Conservation (phyloP, 2,888 invertebrate genomes). For the Coelinius sp. region DNA sequence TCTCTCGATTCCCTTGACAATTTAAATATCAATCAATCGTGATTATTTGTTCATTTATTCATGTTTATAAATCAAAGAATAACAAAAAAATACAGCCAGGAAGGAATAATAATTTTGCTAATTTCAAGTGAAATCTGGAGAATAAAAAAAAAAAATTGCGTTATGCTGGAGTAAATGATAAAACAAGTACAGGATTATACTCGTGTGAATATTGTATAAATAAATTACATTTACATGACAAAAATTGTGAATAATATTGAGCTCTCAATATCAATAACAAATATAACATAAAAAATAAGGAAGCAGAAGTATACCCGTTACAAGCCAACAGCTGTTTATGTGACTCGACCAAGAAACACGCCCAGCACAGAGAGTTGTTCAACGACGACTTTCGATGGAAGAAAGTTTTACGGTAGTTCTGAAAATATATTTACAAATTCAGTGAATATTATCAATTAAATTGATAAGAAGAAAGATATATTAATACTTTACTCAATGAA, state of each 20-base stretch:
- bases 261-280: background rate
- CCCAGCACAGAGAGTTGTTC: slow-evolving; percentile 40
- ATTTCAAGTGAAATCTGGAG: background rate
- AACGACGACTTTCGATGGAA: slow-evolving; percentile 43
- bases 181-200: no score
- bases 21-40: no score
- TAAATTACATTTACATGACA: no score
- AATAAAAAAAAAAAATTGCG: no score
- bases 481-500: background rate
- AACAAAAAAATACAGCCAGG: no score
- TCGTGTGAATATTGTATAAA: no score
- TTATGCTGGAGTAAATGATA: no score
- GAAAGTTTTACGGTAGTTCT: slow-evolving; percentile 37
- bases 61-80: no score
- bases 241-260: background rate
- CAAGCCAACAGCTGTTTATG: slow-evolving; percentile 48
- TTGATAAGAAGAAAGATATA: background rate
- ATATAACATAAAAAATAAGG: slow-evolving; percentile 13
- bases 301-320: slow-evolving; percentile 36
- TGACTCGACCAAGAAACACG: slow-evolving; percentile 45
- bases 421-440: slow-evolving; percentile 10
- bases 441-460: slow-evolving; percentile 6
- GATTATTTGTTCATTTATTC: no score
- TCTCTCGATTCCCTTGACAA: no score
- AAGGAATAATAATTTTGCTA: background rate